Evolutionary conservation across 1,140 invertebrate genomes (phyloP), one percentile per base, ranked within the genome.

Genomic region (Drosophila ohnishii): DNA sequence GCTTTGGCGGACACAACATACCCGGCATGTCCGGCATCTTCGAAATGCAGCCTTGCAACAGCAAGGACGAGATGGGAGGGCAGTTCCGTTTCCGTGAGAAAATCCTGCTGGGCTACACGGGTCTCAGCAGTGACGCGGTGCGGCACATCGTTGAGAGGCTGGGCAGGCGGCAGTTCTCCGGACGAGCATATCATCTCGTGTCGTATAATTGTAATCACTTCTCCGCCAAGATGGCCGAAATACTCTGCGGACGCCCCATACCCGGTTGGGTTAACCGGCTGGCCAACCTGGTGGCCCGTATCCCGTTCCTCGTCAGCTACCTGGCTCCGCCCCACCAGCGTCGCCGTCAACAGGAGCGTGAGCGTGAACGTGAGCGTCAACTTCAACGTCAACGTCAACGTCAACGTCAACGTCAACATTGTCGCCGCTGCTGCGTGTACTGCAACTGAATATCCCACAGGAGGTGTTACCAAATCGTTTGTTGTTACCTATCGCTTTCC

Each of bases 131-230:
- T 66, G 98, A 99, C 0, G 25, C 25, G 92, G 96, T 99, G 9
- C 93, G 95, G 70, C 94, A 96, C 91, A 96, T 99, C 78, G 95
- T 99, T 58, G 93, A 95, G 62, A 96, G 98, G 91, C 91, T 99
- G 65, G 98, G 45, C 22, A 25, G 98, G n/a, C 97, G 97, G 91
- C 97, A 99, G 90, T 99, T 98, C 92, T 94, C 97, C 76, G 98
- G 98, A 42, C 97, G 99, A 92, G 94, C 96, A 78, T 99, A 99
- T 91, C 98, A 99, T 92, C 92, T 99, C 34, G 98, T 99, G 94
- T 97, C 97, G 85, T 98, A 99, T 93, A 99, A 99, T 92, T 99
- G 98, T 91, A 99, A 99, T 92, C 98, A 99, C 91, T 99, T 99
- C 93, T 96, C 97, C 42, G 95, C 96, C 60, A 94, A 96, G 51